Evolutionary conservation across 23 tunicate species (phyloP).

Genomic region (Phallusia fumigata): DNA sequence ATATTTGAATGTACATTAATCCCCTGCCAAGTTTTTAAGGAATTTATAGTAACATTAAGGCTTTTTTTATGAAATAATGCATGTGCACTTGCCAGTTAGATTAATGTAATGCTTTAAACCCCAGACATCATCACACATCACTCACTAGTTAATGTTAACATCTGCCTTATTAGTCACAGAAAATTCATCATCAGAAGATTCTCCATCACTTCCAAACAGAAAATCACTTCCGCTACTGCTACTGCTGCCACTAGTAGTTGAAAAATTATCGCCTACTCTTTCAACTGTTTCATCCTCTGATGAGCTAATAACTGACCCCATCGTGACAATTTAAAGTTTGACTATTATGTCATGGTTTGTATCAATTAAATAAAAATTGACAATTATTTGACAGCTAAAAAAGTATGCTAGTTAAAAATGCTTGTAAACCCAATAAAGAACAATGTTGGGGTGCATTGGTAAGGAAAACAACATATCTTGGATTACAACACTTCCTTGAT

Average conservation of each 20-base stretch:
- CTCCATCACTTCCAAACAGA: slow-evolving; percentile 34
- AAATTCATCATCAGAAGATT: slow-evolving; percentile 24
- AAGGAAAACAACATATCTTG: too few species aligned
- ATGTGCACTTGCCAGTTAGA: too few species aligned
- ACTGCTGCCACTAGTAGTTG: neutral
- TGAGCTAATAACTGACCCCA: slow-evolving; percentile 85
- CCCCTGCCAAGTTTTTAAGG: too few species aligned
- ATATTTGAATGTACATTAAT: neutral
- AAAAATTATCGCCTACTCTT: neutral
- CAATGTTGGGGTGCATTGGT: too few species aligned
- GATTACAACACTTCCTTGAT: too few species aligned
- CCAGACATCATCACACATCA: neutral
- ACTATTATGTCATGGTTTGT: too few species aligned
- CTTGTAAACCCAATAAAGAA: too few species aligned
- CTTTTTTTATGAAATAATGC: too few species aligned
- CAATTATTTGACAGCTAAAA: too few species aligned
- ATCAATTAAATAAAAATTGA: too few species aligned
- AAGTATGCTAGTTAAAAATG: too few species aligned
- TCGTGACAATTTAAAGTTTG: neutral
- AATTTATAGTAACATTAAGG: neutral
- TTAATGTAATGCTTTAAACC: too few species aligned
- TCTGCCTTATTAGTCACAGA: neutral
- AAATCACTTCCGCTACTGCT: slow-evolving; percentile 38
- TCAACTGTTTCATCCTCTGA: slow-evolving; percentile 65
- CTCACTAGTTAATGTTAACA: slow-evolving; percentile 27